Base-by-base conservation (phyloP, 2,888 invertebrate genomes). In the Augiades crinisus region DNA sequence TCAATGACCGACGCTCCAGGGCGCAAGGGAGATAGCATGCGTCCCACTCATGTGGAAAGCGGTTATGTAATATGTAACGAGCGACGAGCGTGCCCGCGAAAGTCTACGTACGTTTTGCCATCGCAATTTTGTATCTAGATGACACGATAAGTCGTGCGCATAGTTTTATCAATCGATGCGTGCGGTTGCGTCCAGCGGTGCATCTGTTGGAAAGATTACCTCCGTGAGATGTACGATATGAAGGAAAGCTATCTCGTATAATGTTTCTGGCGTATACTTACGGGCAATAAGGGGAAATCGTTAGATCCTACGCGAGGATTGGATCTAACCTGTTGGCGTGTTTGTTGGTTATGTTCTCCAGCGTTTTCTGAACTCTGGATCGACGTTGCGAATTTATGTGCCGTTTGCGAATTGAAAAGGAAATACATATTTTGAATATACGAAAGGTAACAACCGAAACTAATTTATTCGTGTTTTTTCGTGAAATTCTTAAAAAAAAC, bases 1-100 rank as follows among this genome's bases (percentile, higher is more conserved):
- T 87, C 85, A 81, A 76, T 75, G 87, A 84, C 87, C 87, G 80
- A 70, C 68, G 73, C 67, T 75, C 78, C 78, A 76, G 77, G 78
- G 78, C 67, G 81, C 69, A 78, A 77, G 76, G 63, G 80, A 72
- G 81, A 79, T 66, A 68, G 70, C 75, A 70, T 68, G 73, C 76
- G 66, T 68, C 68, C 68, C 80, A 72, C 79, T 83, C 85, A 68
- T 72, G 84, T 84, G 85, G 85, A 85, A 86, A 86, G 86, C 84
- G 78, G 84, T 86, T 86, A 87, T 82, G 86, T n/a, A n/a, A n/a
- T n/a, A n/a, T n/a, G n/a, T n/a, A n/a, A n/a, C n/a, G n/a, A n/a
- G n/a, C 81, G 86, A 87, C 80, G 73, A 44, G 31, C 68, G 73
- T 68, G 70, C 74, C 77, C 78, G 84, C 80, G 86, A 85, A 82